Conservation (phyloP, 2,888 invertebrate genomes). For the Euplexia lucipara region DNA sequence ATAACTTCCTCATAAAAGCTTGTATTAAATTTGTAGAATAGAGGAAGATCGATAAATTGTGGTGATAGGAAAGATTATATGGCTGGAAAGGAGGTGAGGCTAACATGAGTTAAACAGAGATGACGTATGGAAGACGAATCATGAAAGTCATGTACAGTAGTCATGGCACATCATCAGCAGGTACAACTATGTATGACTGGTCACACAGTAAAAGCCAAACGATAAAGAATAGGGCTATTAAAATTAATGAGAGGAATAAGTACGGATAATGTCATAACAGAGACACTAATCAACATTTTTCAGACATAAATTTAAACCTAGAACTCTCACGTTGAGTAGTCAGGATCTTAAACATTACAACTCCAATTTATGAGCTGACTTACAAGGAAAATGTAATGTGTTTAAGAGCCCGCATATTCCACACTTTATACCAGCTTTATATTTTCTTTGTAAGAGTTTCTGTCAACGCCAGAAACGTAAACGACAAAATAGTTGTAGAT, state of each 20-base stretch:
- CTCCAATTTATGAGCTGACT: slow-evolving; percentile 9
- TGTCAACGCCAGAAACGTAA: slow-evolving; percentile 28
- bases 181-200: no score
- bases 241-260: neutral
- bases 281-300: neutral
- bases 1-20: no score
- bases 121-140: no score
- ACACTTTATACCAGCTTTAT: slow-evolving; percentile 23
- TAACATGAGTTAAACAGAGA: no score
- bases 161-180: no score
- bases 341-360: neutral
- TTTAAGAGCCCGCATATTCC: slow-evolving; percentile 23
- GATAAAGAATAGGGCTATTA: no score
- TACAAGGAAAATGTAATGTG: slow-evolving; percentile 3
- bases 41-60: no score
- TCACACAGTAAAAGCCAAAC: no score
- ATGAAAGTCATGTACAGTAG: no score
- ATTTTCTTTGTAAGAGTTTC: slow-evolving; percentile 16
- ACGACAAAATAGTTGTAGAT: slow-evolving; percentile 25
- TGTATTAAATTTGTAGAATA: no score
- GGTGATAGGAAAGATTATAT: no score
- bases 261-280: neutral
- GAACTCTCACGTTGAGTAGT: neutral
- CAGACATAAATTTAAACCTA: neutral
- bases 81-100: no score